These are phyloP conservation scores for Cydia amplana DNA, from an alignment of 1,140 invertebrate genomes.

Conservation along the genomic window DNA sequence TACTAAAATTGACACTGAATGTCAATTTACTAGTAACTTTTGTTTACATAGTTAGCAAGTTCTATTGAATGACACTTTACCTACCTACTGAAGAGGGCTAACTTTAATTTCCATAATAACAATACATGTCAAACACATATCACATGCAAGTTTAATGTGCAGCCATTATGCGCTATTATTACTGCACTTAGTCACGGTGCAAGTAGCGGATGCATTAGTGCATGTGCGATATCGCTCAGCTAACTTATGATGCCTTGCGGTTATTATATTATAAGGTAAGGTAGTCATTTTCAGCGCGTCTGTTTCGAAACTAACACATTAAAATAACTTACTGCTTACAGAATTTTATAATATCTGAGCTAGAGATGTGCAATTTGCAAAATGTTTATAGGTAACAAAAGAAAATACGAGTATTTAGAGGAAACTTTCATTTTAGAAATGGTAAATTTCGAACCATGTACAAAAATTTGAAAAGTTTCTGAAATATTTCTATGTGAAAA, in stretches of 20 bases:
- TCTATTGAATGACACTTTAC: too few relatives aligned
- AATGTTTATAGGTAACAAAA: too few relatives aligned
- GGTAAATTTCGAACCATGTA: too few relatives aligned
- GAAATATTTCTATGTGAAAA: too few relatives aligned
- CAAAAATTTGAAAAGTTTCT: too few relatives aligned
- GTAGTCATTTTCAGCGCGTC: background rate
- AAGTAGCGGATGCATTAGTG: constrained; percentile 18
- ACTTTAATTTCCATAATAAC: background rate
- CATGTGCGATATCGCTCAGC: background rate
- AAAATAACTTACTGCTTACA: background rate
- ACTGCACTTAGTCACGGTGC: constrained; percentile 17
- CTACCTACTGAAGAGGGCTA: background rate
- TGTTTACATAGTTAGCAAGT: too few relatives aligned
- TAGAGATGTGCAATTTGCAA: too few relatives aligned
- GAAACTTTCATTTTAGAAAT: too few relatives aligned
- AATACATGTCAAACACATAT: background rate
- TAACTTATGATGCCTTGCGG: background rate
- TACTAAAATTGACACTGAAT: too few relatives aligned
- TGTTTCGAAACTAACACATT: background rate
- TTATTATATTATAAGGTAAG: background rate
- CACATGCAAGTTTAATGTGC: constrained; percentile 5
- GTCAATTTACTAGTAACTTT: too few relatives aligned
- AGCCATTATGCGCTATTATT: constrained; percentile 12
- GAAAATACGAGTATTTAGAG: too few relatives aligned
- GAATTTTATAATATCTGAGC: too few relatives aligned